Percentiles rank a stretch among this genome's conserved stretches.
These are phyloP conservation scores for Rhagoletis zephyria DNA, from an alignment of 1,140 invertebrate species.

Conservation along the genomic window DNA sequence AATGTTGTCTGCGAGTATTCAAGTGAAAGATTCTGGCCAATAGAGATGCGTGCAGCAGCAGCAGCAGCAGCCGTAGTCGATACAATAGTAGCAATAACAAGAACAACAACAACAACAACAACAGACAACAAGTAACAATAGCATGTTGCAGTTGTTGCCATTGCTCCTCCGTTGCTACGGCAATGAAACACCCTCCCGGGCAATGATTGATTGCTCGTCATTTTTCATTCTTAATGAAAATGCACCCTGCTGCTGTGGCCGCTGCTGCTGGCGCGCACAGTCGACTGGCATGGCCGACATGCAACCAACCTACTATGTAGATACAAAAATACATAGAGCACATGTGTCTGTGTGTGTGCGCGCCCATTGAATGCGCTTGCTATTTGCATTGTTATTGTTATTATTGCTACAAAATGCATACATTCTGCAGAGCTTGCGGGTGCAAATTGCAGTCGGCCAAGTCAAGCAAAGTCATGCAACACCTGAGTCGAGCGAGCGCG, in stretches of 20 bases:
- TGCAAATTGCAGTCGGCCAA: slow-evolving; percentile 22
- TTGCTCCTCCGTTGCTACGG: neutral
- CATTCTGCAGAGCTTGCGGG: slow-evolving; percentile 32
- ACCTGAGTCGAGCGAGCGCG: slow-evolving; percentile 7
- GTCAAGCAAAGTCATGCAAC: neutral
- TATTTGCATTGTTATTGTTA: neutral
- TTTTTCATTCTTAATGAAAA: slow-evolving; percentile 74
- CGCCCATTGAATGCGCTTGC: neutral
- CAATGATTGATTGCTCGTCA: slow-evolving; percentile 74
- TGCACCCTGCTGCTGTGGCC: slow-evolving; percentile 70
- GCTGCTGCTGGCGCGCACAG: slow-evolving; percentile 28
- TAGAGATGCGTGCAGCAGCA: slow-evolving; percentile 18
- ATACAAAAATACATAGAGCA: neutral
- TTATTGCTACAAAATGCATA: neutral
- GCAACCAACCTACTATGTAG: neutral
- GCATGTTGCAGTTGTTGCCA: neutral
- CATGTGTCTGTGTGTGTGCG: too few relatives aligned
- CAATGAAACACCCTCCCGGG: slow-evolving; percentile 70
- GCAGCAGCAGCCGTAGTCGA: neutral
- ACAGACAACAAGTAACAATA: slow-evolving; percentile 4
- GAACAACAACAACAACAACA: neutral
- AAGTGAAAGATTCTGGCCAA: slow-evolving; percentile 25
- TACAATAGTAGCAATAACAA: neutral
- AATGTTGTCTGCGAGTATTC: slow-evolving; percentile 45
- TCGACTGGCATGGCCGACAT: slow-evolving; percentile 4